These are phyloP conservation scores for Rhabdomys dilectus DNA, from an alignment of 2,113 vertebrate species.

Conservation along the genomic window DNA sequence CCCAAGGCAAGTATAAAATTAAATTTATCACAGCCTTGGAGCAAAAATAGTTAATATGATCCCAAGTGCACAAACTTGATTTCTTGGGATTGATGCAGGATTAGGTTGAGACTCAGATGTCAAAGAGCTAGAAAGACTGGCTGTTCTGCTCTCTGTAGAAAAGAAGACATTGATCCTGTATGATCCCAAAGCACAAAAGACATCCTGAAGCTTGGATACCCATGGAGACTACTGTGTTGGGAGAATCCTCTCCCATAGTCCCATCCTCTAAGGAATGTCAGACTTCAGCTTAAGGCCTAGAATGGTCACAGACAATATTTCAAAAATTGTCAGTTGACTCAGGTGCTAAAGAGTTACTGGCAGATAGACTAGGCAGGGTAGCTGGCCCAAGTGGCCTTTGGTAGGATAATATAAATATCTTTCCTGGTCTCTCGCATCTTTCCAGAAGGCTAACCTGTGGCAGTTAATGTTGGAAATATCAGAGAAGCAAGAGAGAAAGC, in stretches of 20 bases:
- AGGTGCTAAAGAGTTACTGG: background rate
- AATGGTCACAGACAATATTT: background rate
- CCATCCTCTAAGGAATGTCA: background rate
- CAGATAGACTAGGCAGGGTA: background rate
- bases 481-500: background rate
- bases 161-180: background rate
- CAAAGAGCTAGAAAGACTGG: background rate
- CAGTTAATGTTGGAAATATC: background rate
- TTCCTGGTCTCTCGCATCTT: background rate
- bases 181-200: background rate
- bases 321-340: background rate
- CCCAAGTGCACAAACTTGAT: constrained; percentile 26
- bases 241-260: fast-evolving
- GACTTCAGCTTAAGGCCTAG: background rate
- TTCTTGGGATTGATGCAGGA: background rate
- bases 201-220: background rate
- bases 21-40: constrained; percentile 50
- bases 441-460: background rate
- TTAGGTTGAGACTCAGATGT: background rate
- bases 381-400: background rate
- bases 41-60: constrained; percentile 51
- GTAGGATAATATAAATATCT: background rate
- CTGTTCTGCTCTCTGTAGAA: background rate
- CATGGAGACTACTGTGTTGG: background rate
- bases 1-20: constrained; percentile 51